Conservation (phyloP, 2,888 invertebrate species). For the Xestia ashworthii region DNA sequence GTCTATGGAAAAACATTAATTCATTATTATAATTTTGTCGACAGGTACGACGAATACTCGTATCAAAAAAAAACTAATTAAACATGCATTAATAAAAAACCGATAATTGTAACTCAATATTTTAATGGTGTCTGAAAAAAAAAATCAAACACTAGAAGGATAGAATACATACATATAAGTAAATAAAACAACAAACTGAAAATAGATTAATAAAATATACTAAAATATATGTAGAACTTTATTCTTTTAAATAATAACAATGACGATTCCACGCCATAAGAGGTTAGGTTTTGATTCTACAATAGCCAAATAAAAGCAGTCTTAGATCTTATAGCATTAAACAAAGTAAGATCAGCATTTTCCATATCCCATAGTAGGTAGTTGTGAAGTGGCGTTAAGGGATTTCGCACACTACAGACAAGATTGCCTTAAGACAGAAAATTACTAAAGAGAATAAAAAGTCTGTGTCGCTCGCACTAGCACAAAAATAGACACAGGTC, state of each 20-base stretch:
- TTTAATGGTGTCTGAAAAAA: slow-evolving; percentile 6
- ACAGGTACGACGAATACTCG: background rate
- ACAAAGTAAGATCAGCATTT: too few species aligned
- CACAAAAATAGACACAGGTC: too few species aligned
- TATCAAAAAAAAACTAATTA: background rate
- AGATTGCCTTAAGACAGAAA: too few species aligned
- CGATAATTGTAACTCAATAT: background rate
- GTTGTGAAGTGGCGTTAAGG: background rate
- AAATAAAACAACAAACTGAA: background rate
- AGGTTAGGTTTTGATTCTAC: background rate
- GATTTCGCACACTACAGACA: too few species aligned
- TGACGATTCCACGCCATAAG: background rate
- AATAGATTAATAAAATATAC: background rate
- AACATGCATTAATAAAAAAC: slow-evolving; percentile 33
- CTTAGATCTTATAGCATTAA: too few species aligned
- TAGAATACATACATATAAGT: background rate
- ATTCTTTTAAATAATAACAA: background rate
- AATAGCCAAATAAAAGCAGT: background rate
- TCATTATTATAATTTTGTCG: background rate
- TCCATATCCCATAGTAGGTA: too few species aligned
- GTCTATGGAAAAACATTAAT: slow-evolving; percentile 26
- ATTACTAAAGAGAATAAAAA: too few species aligned
- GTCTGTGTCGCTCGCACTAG: too few species aligned
- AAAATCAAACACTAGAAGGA: background rate
- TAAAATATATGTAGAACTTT: background rate